These are phyloP conservation scores for Charadrius vociferus DNA, from an alignment of 2,113 vertebrate genomes.

Conservation along the genomic window DNA sequence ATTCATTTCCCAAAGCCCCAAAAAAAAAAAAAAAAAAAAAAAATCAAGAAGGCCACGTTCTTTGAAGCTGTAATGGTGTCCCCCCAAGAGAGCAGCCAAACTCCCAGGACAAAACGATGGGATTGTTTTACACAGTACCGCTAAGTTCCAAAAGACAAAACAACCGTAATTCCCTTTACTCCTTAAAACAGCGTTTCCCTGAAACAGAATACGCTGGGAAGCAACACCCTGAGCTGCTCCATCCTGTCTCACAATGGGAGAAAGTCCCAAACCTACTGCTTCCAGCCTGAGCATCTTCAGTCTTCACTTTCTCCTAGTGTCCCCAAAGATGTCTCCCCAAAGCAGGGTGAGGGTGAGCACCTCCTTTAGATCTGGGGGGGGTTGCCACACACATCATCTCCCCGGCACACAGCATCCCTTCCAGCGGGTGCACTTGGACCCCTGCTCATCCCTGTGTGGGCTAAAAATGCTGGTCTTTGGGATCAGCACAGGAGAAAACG, in stretches of 20 bases:
- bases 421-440: rapidly evolving
- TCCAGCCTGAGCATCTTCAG: not conserved
- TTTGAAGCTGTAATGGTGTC: not conserved
- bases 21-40: not conserved
- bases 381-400: rapidly evolving
- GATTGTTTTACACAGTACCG: constrained; percentile 67
- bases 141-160: constrained; percentile 70
- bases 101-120: not conserved
- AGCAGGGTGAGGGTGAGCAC: not conserved
- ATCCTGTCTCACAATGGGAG: not conserved
- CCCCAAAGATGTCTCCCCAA: not conserved
- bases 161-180: not conserved
- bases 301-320: not conserved
- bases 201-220: not conserved
- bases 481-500: not conserved
- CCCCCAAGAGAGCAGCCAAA: not conserved
- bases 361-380: not conserved
- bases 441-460: rapidly evolving
- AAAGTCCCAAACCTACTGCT: not conserved
- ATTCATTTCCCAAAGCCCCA: not conserved
- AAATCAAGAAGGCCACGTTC: not conserved
- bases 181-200: not conserved
- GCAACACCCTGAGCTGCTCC: not conserved
- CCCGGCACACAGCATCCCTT: not conserved
- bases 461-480: not conserved